Evolutionary conservation across 1,140 invertebrate species (phyloP), one percentile per base, ranked within the genome.

Genomic region (Amyelois transitella): DNA sequence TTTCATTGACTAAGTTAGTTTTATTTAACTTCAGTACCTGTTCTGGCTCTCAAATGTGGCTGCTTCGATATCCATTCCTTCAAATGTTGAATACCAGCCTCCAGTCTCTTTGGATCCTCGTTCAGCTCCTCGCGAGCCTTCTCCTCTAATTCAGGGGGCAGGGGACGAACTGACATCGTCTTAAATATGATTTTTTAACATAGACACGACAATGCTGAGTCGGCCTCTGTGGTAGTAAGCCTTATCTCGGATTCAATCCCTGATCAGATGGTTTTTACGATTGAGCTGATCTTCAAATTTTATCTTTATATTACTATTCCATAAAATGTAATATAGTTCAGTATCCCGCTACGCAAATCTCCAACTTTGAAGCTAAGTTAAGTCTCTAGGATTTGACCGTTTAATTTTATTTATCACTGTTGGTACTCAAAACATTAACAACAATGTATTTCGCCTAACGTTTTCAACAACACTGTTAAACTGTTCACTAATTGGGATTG

Each of bases 31-130:
- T 8, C 4, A 5, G 8, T 62, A 86, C 82, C 78, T 64, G 74
- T 74, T 61, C 82, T 66, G 5, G 69, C 79, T 1, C 80, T 83
- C 10, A 92, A 66, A 77, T 93, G 91, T 1, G 91, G 90, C 32
- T 92, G 90, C 69, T 91, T 90, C n/a, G 65, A 71, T 18, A 93
- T 80, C 92, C 92, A 93, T 20, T 91, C 87, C 19, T 89, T 88
- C 32, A 93, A 77, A 45, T 86, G 76, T 48, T 87, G 66, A 14
- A 93, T 76, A 62, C 91, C 90, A 12, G 90, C 83, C 0, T 69
- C 62, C 1, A 91, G 69, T 2, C 86, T 72, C 0, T 86, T 78
- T 0, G 90, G 89, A 72, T 90, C 89, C 69, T 92, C 92, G 51
- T 90, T 89, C 1, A 92, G 62, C 63, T 92, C 90, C 3, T 79